Evolutionary conservation across 2,888 invertebrate species (phyloP).

Genomic region (Nasonovia ribisnigri): DNA sequence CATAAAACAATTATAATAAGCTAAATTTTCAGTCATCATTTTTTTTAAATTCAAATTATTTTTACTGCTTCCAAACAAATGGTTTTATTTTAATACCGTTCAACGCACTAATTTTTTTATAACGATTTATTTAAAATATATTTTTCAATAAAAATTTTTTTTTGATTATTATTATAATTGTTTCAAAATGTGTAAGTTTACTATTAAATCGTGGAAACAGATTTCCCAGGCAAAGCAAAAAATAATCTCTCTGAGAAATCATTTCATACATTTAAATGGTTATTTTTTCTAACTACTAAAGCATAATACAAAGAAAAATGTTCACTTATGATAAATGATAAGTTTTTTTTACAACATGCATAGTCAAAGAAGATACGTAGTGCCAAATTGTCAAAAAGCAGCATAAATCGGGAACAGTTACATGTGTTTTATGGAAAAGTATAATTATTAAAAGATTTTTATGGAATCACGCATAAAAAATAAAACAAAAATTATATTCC

Average conservation of each 20-base stretch:
- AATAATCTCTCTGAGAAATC: conserved; percentile 27
- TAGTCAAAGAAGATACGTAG: not conserved
- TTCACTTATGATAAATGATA: not conserved
- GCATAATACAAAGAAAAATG: not conserved
- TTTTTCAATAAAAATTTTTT: not conserved
- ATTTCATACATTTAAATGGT: not conserved
- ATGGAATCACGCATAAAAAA: not conserved
- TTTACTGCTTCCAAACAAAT: not conserved
- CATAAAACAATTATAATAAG: not conserved
- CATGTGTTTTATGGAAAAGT: not conserved
- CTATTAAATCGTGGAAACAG: not conserved
- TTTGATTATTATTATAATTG: not conserved
- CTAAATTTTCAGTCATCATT: not conserved
- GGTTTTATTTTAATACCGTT: not conserved
- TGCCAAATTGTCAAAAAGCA: not conserved
- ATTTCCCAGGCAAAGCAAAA: conserved; percentile 45
- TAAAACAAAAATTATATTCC: not conserved
- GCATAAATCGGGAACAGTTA: not conserved
- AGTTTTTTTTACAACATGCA: not conserved
- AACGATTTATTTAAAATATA: not conserved
- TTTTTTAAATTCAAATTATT: not conserved
- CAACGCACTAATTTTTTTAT: not conserved
- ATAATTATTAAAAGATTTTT: not conserved
- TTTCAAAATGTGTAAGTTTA: not conserved
- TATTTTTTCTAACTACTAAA: not conserved